Conservation (phyloP, 1,140 invertebrate species). For the Brachionus rubens region DNA sequence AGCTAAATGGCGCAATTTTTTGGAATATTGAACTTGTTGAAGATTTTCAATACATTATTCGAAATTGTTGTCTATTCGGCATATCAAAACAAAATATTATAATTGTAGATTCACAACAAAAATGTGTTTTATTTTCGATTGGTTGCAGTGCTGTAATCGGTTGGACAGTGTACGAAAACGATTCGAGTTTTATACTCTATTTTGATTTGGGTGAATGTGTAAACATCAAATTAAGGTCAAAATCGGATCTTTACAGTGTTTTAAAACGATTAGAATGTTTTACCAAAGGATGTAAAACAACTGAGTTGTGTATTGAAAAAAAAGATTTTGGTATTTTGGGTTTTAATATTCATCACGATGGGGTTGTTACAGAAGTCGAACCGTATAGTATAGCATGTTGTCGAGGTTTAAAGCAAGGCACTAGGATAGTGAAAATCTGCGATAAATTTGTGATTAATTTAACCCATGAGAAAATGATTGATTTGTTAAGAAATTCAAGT, state of each 20-base stretch:
- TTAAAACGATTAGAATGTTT: conserved; percentile 70
- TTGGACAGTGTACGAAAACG: conserved; percentile 70
- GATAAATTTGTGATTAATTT: conserved; percentile 82
- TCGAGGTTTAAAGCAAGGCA: conserved; percentile 81
- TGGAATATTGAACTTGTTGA: conserved; percentile 53
- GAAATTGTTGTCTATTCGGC: conserved; percentile 77
- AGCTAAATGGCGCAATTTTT: conserved; percentile 20
- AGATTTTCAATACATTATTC: conserved; percentile 66
- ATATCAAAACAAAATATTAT: conserved; percentile 82
- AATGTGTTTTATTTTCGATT: conserved; percentile 79
- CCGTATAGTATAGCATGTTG: conserved; percentile 78
- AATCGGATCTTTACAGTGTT: conserved; percentile 75
- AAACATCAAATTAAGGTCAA: conserved; percentile 36
- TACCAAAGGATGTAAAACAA: conserved; percentile 69
- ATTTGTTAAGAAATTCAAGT: conserved; percentile 81
- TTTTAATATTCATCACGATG: conserved; percentile 92
- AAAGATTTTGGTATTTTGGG: conserved; percentile 82
- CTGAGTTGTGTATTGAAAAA: conserved; percentile 72
- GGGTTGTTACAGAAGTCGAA: conserved; percentile 88
- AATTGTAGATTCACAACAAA: conserved; percentile 74
- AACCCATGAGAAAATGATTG: conserved; percentile 87
- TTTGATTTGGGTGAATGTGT: conserved; percentile 23
- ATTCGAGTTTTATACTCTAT: conserved; percentile 56
- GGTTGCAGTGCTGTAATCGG: conserved; percentile 78
- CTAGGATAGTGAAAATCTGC: conserved; percentile 81